Conservation (phyloP, 2,888 invertebrate genomes). For the Ypsolopha scabrella region DNA sequence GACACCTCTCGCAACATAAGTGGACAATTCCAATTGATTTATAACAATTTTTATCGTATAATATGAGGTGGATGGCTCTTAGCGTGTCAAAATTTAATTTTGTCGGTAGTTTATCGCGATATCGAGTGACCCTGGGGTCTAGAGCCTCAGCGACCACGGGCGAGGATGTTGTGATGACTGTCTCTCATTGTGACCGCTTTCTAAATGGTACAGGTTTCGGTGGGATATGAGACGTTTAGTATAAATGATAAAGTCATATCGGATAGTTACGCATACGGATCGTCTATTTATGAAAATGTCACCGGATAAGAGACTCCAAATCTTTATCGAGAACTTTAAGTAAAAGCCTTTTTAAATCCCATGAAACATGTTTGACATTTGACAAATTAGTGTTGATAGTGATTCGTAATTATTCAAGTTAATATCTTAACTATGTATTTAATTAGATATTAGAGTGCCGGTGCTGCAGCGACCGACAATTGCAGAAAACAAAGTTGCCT, state of each 20-base stretch:
- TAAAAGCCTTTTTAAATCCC: no score
- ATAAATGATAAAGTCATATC: slow-evolving; percentile 1
- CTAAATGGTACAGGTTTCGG: background rate
- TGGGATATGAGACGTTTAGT: background rate
- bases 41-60: slow-evolving; percentile 17
- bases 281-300: no score
- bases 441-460: no score
- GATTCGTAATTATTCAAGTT: no score
- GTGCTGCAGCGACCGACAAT: no score
- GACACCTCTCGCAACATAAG: slow-evolving; percentile 9
- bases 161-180: background rate
- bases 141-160: background rate
- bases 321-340: no score
- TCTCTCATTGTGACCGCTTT: background rate
- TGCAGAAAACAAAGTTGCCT: no score
- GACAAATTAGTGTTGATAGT: no score
- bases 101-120: slow-evolving; percentile 19
- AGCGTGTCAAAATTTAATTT: slow-evolving; percentile 27
- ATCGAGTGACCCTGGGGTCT: slow-evolving; percentile 13
- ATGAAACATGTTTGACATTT: no score
- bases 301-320: no score
- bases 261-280: no score
- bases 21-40: slow-evolving; percentile 19
- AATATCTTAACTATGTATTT: no score
- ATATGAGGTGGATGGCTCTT: slow-evolving; percentile 13